Conservation (phyloP, 2,797 vertebrate genomes). For the Eurystomus glaucurus region DNA sequence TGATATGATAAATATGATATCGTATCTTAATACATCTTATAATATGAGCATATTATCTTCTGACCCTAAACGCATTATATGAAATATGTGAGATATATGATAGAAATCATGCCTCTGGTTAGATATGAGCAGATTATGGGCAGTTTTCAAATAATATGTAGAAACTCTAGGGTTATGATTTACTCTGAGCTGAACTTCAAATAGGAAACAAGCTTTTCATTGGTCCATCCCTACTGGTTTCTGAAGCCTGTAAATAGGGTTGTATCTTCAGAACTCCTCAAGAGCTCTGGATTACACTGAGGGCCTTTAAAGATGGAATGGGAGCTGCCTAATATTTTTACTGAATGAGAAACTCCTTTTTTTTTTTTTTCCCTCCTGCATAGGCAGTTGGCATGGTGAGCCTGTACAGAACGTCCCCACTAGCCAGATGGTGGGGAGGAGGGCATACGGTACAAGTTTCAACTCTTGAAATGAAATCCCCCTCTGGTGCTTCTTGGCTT, state of each 20-base stretch:
- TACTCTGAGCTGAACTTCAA: neutral
- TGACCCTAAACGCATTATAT: neutral
- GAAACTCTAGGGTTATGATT: neutral
- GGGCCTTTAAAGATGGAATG: neutral
- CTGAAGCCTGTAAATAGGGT: neutral
- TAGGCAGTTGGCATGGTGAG: neutral
- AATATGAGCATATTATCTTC: neutral
- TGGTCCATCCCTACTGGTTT: neutral
- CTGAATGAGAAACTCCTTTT: neutral
- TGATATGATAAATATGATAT: neutral
- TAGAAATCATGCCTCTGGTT: neutral
- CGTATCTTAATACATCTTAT: neutral
- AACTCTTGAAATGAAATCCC: slow-evolving; percentile 17
- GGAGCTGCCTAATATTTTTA: slow-evolving; percentile 26
- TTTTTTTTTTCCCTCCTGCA: neutral
- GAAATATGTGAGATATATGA: neutral
- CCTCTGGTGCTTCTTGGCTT: slow-evolving; percentile 37
- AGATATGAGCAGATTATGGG: neutral
- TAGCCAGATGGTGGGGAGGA: slow-evolving; percentile 62
- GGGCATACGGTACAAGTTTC: neutral
- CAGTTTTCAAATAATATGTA: neutral
- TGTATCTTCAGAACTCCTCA: neutral
- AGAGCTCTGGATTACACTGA: neutral
- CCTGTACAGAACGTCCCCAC: slow-evolving; percentile 28
- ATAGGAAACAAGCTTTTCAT: neutral